phyloP scores from a whole-genome alignment of 2,797 vertebrate genomes.

The Eulemur albifrons region DNA sequence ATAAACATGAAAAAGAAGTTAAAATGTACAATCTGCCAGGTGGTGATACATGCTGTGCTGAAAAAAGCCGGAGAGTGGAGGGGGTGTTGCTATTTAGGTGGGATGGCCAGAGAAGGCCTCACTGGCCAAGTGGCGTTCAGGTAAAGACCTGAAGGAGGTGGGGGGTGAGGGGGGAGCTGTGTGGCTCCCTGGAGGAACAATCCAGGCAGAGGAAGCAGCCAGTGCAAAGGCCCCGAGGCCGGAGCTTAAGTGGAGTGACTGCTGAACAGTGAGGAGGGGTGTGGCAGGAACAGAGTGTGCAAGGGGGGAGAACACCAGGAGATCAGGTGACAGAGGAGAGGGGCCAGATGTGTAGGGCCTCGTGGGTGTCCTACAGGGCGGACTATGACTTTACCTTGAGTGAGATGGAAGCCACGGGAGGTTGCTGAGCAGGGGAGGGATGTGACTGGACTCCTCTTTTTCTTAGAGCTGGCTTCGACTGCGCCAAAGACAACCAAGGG shows the following conservation, averaged over 20 bases:
- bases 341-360: background rate
- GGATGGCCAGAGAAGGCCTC: background rate
- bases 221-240: background rate
- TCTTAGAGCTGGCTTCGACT: background rate
- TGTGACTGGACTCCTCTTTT: conserved; percentile 6
- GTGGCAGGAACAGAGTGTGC: background rate
- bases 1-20: background rate
- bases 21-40: background rate
- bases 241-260: background rate
- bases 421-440: background rate
- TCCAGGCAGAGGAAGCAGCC: background rate
- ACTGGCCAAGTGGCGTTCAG: background rate
- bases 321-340: background rate
- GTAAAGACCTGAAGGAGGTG: background rate
- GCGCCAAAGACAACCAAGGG: background rate
- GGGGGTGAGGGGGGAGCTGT: background rate
- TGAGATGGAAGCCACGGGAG: background rate
- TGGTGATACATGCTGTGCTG: background rate
- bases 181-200: background rate
- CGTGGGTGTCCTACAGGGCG: background rate
- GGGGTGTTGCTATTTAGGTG: background rate
- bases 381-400: background rate
- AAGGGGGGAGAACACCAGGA: background rate
- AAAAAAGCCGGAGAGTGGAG: background rate
- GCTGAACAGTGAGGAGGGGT: background rate